A percentile compares a stretch with the other conserved stretches of the same genome.
These are phyloP conservation scores for Sebastes diaconus DNA, from an alignment of 2,797 vertebrate species.

Conservation along the genomic window DNA sequence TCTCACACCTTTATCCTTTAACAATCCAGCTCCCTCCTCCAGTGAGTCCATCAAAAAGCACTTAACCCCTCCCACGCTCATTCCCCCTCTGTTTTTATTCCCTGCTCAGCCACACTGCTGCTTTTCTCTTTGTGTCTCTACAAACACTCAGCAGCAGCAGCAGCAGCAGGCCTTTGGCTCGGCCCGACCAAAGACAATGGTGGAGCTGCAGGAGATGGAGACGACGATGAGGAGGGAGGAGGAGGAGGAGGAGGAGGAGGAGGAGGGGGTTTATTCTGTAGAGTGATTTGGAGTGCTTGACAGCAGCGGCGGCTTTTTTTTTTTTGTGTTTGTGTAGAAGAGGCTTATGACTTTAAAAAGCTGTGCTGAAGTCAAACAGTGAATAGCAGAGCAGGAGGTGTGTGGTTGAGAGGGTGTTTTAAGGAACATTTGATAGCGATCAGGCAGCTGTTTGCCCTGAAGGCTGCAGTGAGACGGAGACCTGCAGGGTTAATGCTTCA, in stretches of 20 bases:
- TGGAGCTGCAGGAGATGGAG: slow-evolving; percentile 63
- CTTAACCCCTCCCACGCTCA: slow-evolving; percentile 26
- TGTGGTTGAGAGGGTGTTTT: slow-evolving; percentile 5
- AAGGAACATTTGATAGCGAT: slow-evolving; percentile 34
- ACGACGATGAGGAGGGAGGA: not conserved
- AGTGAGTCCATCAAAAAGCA: slow-evolving; percentile 57
- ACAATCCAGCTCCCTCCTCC: slow-evolving; percentile 15
- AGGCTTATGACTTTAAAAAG: slow-evolving; percentile 37
- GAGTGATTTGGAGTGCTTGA: slow-evolving; percentile 42
- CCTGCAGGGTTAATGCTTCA: not conserved
- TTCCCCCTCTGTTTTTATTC: slow-evolving; percentile 19
- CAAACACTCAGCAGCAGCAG: slow-evolving; percentile 7
- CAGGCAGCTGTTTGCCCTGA: slow-evolving; percentile 45
- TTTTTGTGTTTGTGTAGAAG: slow-evolving; percentile 30
- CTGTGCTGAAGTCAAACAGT: slow-evolving; percentile 27
- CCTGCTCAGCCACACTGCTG: not conserved
- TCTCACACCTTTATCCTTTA: slow-evolving; percentile 15
- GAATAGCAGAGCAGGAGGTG: slow-evolving; percentile 31
- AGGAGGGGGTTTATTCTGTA: slow-evolving; percentile 26
- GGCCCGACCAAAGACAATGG: slow-evolving; percentile 55
- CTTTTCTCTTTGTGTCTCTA: slow-evolving; percentile 27
- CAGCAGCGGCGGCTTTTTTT: slow-evolving; percentile 54
- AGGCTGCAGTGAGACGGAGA: not conserved
- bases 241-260: not conserved
- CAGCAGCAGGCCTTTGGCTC: slow-evolving; percentile 33